Evolutionary conservation across 2,797 vertebrate species (phyloP), one percentile per base, ranked within the genome.

Genomic region (Acropternis orthonyx): DNA sequence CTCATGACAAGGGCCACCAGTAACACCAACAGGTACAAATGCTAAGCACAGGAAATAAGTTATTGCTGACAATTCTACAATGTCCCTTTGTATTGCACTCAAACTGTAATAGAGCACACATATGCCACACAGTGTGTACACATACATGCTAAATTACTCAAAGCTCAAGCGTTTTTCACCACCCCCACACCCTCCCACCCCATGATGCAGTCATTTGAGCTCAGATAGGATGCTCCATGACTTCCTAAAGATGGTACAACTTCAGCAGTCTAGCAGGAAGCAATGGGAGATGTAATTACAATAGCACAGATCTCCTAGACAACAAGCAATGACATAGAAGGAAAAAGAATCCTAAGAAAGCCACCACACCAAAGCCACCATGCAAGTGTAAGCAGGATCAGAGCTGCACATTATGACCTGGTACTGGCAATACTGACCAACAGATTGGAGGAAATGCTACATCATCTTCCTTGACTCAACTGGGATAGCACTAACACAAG

Each of bases 381-480:
- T 0, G 1, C 18, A 30, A 41, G 23, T 63, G 9, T 46, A 63
- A 59, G 27, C 21, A 36, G 49, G 5, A 83, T 36, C 43, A 75
- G 9, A 76, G n/a, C 36, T 34, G 36, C 44, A 65, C 11, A 46
- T 32, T 7, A 66, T 12, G 12, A 19, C 34, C 36, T 41, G 27
- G n/a, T 48, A 19, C 7, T 46, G 14, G 16, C 46, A 52, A 23
- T 4, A 51, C 8, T 0, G 0, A 66, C 14, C 20, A 66, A 44
- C 6, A 37, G 13, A 43, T 7, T 10, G 20, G 21, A 75, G 27
- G 27, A 85, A 83, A 71, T 75, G 17, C 9, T 67, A 9, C 43
- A 39, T 23, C 14, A 26, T 32, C 30, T 49, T 48, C 81, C 52
- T 44, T 61, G 18, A 56, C 28, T 14, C 36, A 81, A 0, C 12